These are phyloP conservation scores for Danio jaintianensis DNA, from an alignment of 2,797 vertebrate genomes.

Conservation along the genomic window DNA sequence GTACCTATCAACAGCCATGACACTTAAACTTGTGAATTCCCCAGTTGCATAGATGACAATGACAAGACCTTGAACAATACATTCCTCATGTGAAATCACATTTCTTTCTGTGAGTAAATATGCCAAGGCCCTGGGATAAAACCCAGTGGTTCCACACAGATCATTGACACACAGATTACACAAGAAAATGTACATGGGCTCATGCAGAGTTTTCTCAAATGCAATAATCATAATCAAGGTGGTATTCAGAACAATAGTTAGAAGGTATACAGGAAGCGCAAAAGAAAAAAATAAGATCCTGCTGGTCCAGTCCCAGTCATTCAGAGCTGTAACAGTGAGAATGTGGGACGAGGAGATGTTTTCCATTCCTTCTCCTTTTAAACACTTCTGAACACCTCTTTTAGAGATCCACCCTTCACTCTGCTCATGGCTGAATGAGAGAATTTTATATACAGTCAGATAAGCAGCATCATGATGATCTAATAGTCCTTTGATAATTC, in stretches of 20 bases:
- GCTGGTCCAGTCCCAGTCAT: slow-evolving; percentile 18
- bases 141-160: slow-evolving; percentile 33
- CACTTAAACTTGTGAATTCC: slow-evolving; percentile 34
- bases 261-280: not conserved
- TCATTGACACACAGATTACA: slow-evolving; percentile 46
- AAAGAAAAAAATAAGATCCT: slow-evolving; percentile 21
- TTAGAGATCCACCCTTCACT: not conserved
- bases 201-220: slow-evolving; percentile 30
- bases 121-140: slow-evolving; percentile 33
- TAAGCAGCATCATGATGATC: not conserved
- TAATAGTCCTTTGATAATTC: not conserved
- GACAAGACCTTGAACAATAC: slow-evolving; percentile 12
- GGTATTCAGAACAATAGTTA: slow-evolving; percentile 34
- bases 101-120: slow-evolving; percentile 32
- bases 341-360: slow-evolving; percentile 17
- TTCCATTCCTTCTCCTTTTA: slow-evolving; percentile 6
- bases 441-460: not conserved
- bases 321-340: slow-evolving; percentile 22
- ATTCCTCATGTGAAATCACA: slow-evolving; percentile 31
- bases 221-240: slow-evolving; percentile 34
- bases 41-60: slow-evolving; percentile 1
- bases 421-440: not conserved
- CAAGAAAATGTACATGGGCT: slow-evolving; percentile 45
- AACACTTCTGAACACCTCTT: not conserved
- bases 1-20: slow-evolving; percentile 42